Base-by-base conservation (phyloP, 2,113 vertebrate genomes). In the Tinamus guttatus region DNA sequence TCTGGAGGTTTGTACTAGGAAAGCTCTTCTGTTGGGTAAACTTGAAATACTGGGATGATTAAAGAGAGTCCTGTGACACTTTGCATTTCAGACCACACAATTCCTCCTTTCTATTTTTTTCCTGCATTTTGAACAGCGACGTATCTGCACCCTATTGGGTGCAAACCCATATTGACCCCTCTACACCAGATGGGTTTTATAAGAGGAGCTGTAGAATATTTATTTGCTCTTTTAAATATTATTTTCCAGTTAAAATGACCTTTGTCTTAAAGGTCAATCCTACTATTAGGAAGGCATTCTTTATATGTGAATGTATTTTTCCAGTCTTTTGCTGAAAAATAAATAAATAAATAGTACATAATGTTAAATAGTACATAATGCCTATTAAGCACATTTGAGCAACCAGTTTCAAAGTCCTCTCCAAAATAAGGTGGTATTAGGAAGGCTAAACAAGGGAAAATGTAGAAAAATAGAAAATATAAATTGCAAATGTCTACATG, bases 1-100 rank as follows among this genome's bases (percentile, higher is more conserved):
- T 19, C 9, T 38, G n/a, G 71, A 51, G 27, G 11, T 24, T 60
- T 20, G 18, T 36, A 11, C 1, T 0, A 0, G 0, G 32, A 8
- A 40, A 49, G 52, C 7, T 15, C 30, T 15, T 22, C 19, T 19
- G 9, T 30, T 71, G 41, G 8, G 40, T 54, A 67, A 62, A 63
- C 8, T 30, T 28, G 16, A 65, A 76, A 51, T 0, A 0, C 27
- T 24, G 8, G 6, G 76, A 65, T 65, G 25, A 43, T 4, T 4
- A 41, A 51, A 38, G 78, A 49, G 11, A 54, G 21, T 5, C 67
- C 11, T 73, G 76, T 2, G 22, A 3, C 15, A 63, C 20, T 54
- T 40, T n/a, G 4, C 34, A 7, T 10, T 71, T 81, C 28, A 63
- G 8, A 20, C 6, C 45, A 8, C 6, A 8, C 5, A 51, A 24